Evolutionary conservation across 2,113 vertebrate species (phyloP).

Genomic region (Phaetusa simplex): DNA sequence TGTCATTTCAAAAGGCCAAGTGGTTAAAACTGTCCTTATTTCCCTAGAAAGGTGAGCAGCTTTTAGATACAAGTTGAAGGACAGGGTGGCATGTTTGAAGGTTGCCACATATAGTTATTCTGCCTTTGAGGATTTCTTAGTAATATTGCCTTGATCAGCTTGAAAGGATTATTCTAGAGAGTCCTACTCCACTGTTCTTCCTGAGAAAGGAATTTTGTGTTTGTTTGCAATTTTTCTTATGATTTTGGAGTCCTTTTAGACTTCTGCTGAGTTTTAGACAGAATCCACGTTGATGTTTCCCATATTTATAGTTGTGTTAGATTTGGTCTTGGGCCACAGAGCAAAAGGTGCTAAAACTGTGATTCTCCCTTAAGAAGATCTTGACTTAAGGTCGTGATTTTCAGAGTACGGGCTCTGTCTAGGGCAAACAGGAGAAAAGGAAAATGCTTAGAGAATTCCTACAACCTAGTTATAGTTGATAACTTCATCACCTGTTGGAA

Average conservation of each 20-base stretch:
- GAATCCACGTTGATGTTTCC: neutral
- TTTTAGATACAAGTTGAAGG: neutral
- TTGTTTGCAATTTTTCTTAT: neutral
- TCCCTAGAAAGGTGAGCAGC: neutral
- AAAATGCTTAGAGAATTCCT: neutral
- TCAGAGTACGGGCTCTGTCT: neutral
- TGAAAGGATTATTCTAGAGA: neutral
- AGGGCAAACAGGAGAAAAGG: neutral
- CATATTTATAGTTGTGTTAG: neutral
- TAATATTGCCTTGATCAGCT: neutral
- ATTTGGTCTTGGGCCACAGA: neutral
- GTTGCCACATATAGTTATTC: neutral
- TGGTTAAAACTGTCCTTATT: neutral
- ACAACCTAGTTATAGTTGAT: neutral
- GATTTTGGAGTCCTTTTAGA: neutral
- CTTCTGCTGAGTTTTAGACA: neutral
- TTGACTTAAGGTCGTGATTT: neutral
- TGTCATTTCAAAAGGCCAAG: neutral
- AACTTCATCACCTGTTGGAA: neutral
- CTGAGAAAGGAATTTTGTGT: neutral
- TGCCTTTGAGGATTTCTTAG: neutral
- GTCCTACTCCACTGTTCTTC: neutral
- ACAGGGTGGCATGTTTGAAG: neutral
- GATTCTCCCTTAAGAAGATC: accelerated
- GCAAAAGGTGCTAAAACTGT: neutral